Percentiles rank a stretch among this genome's conserved stretches.
These are phyloP conservation scores for Chunga burmeisteri DNA, from an alignment of 2,113 vertebrate genomes.

Conservation along the genomic window DNA sequence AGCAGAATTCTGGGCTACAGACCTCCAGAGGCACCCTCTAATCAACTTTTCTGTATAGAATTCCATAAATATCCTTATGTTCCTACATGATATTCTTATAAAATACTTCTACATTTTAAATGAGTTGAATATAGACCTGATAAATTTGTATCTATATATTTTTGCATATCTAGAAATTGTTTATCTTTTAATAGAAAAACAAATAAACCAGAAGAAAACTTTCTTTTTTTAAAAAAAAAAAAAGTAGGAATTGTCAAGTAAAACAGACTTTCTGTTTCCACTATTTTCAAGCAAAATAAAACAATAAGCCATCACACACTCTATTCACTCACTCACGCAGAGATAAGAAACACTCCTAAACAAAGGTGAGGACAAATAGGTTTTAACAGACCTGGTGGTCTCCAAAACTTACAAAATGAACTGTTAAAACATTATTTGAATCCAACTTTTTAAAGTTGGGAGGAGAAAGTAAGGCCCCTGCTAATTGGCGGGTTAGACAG, in stretches of 20 bases:
- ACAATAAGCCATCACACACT: neutral
- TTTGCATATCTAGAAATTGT: neutral
- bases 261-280: neutral
- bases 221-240: neutral
- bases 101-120: neutral
- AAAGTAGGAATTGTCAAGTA: neutral
- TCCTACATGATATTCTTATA: neutral
- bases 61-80: neutral
- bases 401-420: neutral
- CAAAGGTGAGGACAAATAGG: neutral
- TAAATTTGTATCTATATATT: neutral
- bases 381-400: neutral
- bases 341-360: neutral
- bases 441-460: neutral
- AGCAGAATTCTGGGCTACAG: neutral
- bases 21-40: neutral
- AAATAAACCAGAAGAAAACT: neutral
- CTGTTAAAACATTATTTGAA: neutral
- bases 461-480: neutral
- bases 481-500: neutral
- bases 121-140: neutral
- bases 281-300: neutral
- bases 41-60: neutral
- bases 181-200: neutral
- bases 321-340: neutral